Conservation (phyloP, 2,888 invertebrate species). For the Diarsia brunnea region DNA sequence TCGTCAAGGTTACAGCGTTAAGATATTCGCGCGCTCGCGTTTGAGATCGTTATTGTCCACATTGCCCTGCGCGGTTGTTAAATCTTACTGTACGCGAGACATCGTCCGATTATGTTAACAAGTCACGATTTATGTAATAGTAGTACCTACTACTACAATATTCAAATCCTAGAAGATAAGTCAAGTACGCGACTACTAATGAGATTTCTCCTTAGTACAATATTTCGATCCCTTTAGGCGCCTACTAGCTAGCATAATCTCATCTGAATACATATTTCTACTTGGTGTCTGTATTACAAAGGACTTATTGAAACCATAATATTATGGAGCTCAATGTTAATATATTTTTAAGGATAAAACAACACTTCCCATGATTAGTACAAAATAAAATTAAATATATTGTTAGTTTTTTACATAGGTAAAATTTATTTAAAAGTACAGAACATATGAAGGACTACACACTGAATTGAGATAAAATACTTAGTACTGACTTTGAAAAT, state of each 20-base stretch:
- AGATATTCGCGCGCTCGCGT: constrained; percentile 63
- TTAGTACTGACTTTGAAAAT: constrained; percentile 89
- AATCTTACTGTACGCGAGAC: constrained; percentile 54
- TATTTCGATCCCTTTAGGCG: constrained; percentile 30
- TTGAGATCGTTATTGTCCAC: constrained; percentile 62
- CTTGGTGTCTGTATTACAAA: constrained; percentile 52
- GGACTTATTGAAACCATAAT: constrained; percentile 88
- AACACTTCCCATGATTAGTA: constrained; percentile 91
- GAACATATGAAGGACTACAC: constrained; percentile 91
- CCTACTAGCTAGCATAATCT: constrained; percentile 18
- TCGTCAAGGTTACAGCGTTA: constrained; percentile 63
- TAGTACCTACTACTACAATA: constrained; percentile 34
- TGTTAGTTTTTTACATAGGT: constrained; percentile 91
- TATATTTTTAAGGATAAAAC: constrained; percentile 91
- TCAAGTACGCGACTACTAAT: constrained; percentile 27
- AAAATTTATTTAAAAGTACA: constrained; percentile 91
- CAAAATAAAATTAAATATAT: constrained; percentile 91
- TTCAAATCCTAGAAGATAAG: constrained; percentile 41
- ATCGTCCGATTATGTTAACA: constrained; percentile 54
- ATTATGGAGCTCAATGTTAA: constrained; percentile 90
- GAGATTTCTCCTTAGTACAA: constrained; percentile 21
- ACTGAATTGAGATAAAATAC: constrained; percentile 91
- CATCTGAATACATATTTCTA: constrained; percentile 35
- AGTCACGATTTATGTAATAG: constrained; percentile 47
- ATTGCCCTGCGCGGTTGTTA: constrained; percentile 60